Base-by-base conservation (phyloP, 92 coral and sea anemone species). In the Montipora capitata region DNA sequence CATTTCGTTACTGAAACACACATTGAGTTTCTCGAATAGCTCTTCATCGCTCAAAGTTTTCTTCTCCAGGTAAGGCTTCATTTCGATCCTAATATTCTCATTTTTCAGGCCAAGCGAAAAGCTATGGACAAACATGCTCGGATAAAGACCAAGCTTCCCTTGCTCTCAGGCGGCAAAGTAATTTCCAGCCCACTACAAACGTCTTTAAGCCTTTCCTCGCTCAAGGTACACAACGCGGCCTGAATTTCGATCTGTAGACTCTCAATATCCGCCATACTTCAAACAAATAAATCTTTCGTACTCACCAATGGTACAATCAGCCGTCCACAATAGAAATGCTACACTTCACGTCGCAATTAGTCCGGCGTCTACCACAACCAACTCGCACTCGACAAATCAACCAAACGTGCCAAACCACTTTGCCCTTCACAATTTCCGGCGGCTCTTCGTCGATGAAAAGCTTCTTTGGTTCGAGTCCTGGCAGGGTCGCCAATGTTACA, bases 31-130 rank as follows among this genome's bases (percentile, higher is more conserved):
- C 27, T 20, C 27, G 27, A 20, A 20, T 20, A 20, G 27, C 27
- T 20, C 27, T 20, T 20, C 27, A 20, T 20, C 27, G 27, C 27
- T 38, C 66, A 65, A 4, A 80, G 17, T 39, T 57, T 65, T 54
- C 45, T 79, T 87, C 78, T 65, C 74, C 72, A 91, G 83, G 82
- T 81, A 74, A 27, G 77, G 86, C 76, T 80, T 67, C 85, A 80
- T 80, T 39, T 80, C 76, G 10, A 66, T 67, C 76, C 67, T 80
- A 45, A 80, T 69, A 38, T 80, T 80, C 27, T 80, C 76, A 51
- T 58, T 82, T 54, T 49, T 66, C 75, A 80, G 66, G 64, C 85
- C 85, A 45, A 69, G 35, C 13, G 76, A 69, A 66, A 80, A 80
- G 56, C 85, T 66, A 68, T 80, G 85, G 12, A 45, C 65, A 80